These are phyloP conservation scores for Drosophila ananassae DNA, from an alignment of 1,140 invertebrate genomes.

Conservation along the genomic window DNA sequence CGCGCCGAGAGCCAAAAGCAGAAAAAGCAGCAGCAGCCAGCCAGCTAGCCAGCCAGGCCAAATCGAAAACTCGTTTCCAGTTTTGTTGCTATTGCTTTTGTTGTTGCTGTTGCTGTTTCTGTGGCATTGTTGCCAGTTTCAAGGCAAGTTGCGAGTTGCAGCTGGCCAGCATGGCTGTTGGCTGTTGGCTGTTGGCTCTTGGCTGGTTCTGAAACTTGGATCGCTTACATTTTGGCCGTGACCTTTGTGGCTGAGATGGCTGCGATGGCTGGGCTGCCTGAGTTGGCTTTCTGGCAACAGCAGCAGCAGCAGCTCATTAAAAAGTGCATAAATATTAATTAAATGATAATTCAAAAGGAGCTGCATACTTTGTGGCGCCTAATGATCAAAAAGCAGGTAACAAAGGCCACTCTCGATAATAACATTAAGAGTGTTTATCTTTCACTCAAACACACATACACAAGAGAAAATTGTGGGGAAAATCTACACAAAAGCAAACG, in stretches of 20 bases:
- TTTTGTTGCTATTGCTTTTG: slow-evolving; percentile 25
- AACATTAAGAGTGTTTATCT: slow-evolving; percentile 76
- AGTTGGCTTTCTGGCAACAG: slow-evolving; percentile 4
- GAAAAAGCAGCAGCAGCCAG: slow-evolving; percentile 29
- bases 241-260: slow-evolving; percentile 55
- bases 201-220: slow-evolving; percentile 44
- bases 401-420: slow-evolving; percentile 61
- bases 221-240: slow-evolving; percentile 74
- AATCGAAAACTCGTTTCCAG: slow-evolving; percentile 64
- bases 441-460: slow-evolving; percentile 4
- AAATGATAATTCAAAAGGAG: slow-evolving; percentile 55
- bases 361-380: slow-evolving; percentile 67
- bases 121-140: slow-evolving; percentile 68
- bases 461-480: slow-evolving; percentile 34
- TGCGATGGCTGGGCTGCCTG: neutral
- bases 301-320: slow-evolving; percentile 49
- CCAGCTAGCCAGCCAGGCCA: slow-evolving; percentile 10
- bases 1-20: slow-evolving; percentile 67
- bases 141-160: slow-evolving; percentile 68
- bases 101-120: no score
- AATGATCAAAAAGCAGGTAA: slow-evolving; percentile 30
- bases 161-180: slow-evolving; percentile 61
- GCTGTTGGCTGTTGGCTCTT: slow-evolving; percentile 29
- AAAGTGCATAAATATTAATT: slow-evolving; percentile 77
- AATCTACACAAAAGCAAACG: slow-evolving; percentile 61